Base-by-base conservation (phyloP, 2,113 vertebrate species). In the Solea solea region DNA sequence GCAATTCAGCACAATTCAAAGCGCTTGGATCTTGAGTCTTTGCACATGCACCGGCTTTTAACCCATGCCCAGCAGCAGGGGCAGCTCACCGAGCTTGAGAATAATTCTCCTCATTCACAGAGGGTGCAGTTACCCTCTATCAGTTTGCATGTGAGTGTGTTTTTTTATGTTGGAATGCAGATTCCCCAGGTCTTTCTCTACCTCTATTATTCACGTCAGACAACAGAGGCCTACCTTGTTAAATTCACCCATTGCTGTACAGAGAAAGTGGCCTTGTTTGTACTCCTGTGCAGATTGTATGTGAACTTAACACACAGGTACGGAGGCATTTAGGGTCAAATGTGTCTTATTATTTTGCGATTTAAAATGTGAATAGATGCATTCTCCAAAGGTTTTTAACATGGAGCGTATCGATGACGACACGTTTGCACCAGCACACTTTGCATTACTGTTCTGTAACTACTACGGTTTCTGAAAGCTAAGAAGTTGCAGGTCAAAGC, bases 1-100 rank as follows among this genome's bases (percentile, higher is more conserved):
- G 82, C 69, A 56, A 45, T 68, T 74, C 42, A 9, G 3, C 57
- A n/a, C 69, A 73, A 65, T 83, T 85, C 84, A 86, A 81, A 85
- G 72, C 16, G 16, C 69, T 72, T 69, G 69, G 74, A 76, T 72
- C 66, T 77, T 56, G 11, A 77, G 69, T 74, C 65, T 53, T 45
- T 53, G 44, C 48, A 50, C 57, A 71, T 56, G 21, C 28, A 46
- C 3, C 5, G 61, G 46, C 56, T 74, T 84, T 83, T 27, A 76
- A 82, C 50, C 39, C 58, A 51, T 50, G 80, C 70, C 82, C 65
- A 16, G 65, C 73, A 70, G 63, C 73, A 70, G 82, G 62, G 64
- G 5, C 70, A 49, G 12, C 28, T 71, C 55, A 58, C 74, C 44
- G 65, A 76, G 69, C 41, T 2, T 12, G 11, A 28, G 60, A 71